Conservation (phyloP, 2,888 invertebrate genomes). For the Amphipoea lucens region DNA sequence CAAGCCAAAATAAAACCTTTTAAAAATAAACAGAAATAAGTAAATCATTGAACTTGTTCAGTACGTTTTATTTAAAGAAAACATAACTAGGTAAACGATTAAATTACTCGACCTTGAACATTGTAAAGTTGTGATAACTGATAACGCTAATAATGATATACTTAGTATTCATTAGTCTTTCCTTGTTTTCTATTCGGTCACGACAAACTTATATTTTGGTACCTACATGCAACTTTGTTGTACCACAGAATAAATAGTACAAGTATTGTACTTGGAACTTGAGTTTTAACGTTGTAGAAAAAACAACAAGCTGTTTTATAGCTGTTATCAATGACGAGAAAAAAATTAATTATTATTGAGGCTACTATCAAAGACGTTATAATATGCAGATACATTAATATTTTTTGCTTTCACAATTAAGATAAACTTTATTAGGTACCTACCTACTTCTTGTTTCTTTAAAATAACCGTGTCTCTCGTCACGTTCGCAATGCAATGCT, state of each 20-base stretch:
- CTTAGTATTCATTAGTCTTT: slow-evolving; percentile 16
- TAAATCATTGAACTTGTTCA: not conserved
- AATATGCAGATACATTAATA: not conserved
- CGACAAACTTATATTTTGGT: not conserved
- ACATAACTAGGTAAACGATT: not conserved
- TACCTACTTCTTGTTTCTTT: not conserved
- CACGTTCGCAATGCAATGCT: slow-evolving; percentile 36
- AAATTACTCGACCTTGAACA: slow-evolving; percentile 32
- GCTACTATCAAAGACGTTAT: not conserved
- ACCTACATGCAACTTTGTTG: not conserved
- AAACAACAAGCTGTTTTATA: not conserved
- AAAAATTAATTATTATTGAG: not conserved
- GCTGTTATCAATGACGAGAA: not conserved
- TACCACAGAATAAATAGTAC: no score
- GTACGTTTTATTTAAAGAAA: not conserved
- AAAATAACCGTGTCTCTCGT: slow-evolving; percentile 1
- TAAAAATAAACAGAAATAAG: not conserved
- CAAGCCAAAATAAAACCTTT: no score
- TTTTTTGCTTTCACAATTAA: not conserved
- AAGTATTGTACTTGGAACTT: not conserved
- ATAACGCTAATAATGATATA: slow-evolving; percentile 21
- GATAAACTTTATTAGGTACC: not conserved
- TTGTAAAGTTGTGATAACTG: slow-evolving; percentile 31
- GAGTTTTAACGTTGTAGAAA: not conserved
- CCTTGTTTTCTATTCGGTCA: slow-evolving; percentile 40